Evolutionary conservation across 1,140 invertebrate genomes (phyloP).

Genomic region (Ruditapes philippinarum): DNA sequence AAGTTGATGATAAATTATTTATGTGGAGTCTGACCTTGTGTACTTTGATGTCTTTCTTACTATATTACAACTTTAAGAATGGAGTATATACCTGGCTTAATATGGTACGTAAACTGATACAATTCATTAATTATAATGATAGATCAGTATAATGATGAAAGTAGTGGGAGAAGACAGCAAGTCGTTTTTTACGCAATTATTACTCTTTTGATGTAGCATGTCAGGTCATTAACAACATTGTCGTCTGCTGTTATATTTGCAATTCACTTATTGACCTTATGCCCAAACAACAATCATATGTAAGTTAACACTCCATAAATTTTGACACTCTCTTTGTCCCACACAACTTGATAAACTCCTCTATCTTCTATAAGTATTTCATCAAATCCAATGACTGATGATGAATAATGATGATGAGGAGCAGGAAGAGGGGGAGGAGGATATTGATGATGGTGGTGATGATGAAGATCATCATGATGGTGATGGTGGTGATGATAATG

Average conservation of each 20-base stretch:
- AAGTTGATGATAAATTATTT: too few species aligned
- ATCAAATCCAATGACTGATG: too few species aligned
- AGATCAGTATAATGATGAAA: not conserved
- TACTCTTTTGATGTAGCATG: slow-evolving; percentile 15
- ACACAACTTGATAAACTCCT: too few species aligned
- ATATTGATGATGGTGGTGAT: not conserved
- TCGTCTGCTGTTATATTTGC: not conserved
- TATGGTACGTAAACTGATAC: not conserved
- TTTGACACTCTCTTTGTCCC: not conserved
- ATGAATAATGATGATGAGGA: too few species aligned
- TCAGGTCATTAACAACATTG: slow-evolving; percentile 23
- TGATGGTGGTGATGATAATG: slow-evolving; percentile 21
- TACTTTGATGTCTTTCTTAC: too few species aligned
- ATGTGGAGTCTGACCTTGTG: too few species aligned
- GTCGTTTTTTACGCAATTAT: slow-evolving; percentile 15
- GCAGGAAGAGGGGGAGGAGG: too few species aligned
- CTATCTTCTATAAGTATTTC: too few species aligned
- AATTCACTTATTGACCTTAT: not conserved
- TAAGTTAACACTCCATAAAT: too few species aligned
- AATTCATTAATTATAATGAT: slow-evolving; percentile 40
- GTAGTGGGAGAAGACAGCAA: not conserved
- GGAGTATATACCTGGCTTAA: not conserved
- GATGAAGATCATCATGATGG: not conserved
- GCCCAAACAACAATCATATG: not conserved
- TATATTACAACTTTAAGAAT: too few species aligned